Percentiles rank a stretch among this genome's conserved stretches.
These are phyloP conservation scores for Picathartes gymnocephalus DNA, from an alignment of 2,113 vertebrate genomes.

Conservation along the genomic window DNA sequence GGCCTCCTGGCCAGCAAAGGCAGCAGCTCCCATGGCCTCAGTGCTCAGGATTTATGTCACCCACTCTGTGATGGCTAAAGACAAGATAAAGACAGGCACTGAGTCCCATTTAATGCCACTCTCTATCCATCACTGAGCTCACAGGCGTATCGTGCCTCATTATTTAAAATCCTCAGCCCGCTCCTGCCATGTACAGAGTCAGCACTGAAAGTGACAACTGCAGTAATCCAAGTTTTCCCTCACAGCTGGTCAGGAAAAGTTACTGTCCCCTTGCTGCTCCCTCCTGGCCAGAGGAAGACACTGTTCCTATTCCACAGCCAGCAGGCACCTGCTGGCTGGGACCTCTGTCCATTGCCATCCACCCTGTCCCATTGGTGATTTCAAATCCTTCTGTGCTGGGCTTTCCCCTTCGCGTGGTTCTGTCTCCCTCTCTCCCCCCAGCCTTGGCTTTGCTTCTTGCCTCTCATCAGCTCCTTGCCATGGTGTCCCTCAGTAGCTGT, in stretches of 20 bases:
- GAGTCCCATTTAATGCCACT: not conserved
- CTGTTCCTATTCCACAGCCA: not conserved
- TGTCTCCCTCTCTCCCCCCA: not conserved
- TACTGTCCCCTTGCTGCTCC: not conserved
- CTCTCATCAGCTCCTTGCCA: not conserved
- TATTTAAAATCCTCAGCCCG: not conserved
- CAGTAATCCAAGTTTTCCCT: not conserved
- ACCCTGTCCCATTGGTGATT: not conserved
- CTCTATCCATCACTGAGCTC: slow-evolving; percentile 3
- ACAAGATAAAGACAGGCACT: slow-evolving; percentile 15
- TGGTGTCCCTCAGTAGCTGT: not conserved
- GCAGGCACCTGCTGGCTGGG: not conserved
- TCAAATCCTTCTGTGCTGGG: not conserved
- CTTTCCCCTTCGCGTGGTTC: not conserved
- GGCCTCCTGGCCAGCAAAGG: not conserved
- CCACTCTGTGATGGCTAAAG: not conserved
- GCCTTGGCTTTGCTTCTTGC: accelerated
- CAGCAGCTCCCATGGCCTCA: not conserved
- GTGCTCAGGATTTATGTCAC: not conserved
- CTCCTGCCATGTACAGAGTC: not conserved
- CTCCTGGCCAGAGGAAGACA: not conserved
- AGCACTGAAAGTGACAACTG: not conserved
- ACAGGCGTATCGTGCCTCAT: not conserved
- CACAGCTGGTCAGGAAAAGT: not conserved
- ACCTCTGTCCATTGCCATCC: not conserved